phyloP scores from a whole-genome alignment of 2,888 invertebrate species.

The Eristalinus aeneus region DNA sequence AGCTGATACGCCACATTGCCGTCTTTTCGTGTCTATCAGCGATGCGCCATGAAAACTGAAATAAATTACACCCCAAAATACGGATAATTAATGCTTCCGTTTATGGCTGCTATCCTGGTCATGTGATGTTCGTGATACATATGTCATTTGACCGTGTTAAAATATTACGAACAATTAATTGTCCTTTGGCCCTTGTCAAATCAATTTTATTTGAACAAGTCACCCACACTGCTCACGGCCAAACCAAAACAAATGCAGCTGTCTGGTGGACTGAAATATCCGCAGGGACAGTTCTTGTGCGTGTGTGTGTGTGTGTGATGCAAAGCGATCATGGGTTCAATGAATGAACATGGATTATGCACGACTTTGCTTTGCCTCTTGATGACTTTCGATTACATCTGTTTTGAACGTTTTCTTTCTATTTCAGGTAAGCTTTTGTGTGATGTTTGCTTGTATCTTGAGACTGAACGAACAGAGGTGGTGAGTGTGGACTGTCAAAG shows the following conservation, averaged over 20 bases:
- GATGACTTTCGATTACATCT: not conserved
- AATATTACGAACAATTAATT: slow-evolving; percentile 37
- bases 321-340: not conserved
- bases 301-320: not conserved
- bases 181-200: slow-evolving; percentile 10
- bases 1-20: slow-evolving; percentile 3
- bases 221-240: slow-evolving; percentile 1
- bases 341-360: not conserved
- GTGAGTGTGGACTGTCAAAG: not conserved
- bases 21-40: slow-evolving; percentile 10
- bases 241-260: slow-evolving; percentile 34
- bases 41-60: slow-evolving; percentile 2
- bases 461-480: not conserved
- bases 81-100: slow-evolving; percentile 36
- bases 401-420: not conserved
- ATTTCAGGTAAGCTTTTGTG: not conserved
- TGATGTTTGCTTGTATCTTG: not conserved
- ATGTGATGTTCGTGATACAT: slow-evolving; percentile 26
- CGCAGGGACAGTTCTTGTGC: not conserved
- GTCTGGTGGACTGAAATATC: not conserved
- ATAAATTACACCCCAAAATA: slow-evolving; percentile 38
- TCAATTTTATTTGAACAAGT: slow-evolving; percentile 12
- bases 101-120: slow-evolving; percentile 17
- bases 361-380: not conserved
- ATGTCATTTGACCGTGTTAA: slow-evolving; percentile 44